Conservation (phyloP, 2,888 invertebrate species). For the Nomada ferruginata region DNA sequence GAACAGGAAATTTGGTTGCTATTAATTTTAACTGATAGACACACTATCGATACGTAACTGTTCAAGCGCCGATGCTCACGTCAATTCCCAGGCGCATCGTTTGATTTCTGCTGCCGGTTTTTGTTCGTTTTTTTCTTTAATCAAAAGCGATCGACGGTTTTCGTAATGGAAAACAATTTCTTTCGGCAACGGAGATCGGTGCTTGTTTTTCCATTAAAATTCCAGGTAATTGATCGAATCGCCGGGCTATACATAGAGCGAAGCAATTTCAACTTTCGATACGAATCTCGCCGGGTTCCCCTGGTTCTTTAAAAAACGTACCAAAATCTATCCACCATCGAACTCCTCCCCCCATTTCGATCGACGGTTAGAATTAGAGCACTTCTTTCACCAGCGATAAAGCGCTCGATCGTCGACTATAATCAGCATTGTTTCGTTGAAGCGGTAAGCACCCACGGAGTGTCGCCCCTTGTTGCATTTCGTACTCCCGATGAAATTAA, state of each 20-base stretch:
- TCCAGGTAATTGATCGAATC: slow-evolving; percentile 14
- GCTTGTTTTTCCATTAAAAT: slow-evolving; percentile 24
- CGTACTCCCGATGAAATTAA: slow-evolving; percentile 36
- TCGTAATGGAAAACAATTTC: slow-evolving; percentile 29
- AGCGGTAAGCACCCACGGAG: not conserved
- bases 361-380: not conserved
- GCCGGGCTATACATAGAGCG: too few relatives aligned
- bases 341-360: not conserved
- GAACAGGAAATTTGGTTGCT: not conserved
- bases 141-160: slow-evolving; percentile 9
- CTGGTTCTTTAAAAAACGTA: not conserved
- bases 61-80: not conserved
- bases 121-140: not conserved
- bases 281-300: not conserved
- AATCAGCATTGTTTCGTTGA: not conserved
- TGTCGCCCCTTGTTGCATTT: not conserved
- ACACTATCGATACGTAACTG: not conserved
- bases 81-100: slow-evolving; percentile 5
- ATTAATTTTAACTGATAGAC: slow-evolving; percentile 2
- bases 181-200: not conserved
- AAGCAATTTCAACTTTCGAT: not conserved
- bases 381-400: not conserved
- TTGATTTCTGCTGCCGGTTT: not conserved
- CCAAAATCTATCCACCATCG: not conserved
- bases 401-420: not conserved